A percentile compares a stretch with the other conserved stretches of the same genome.
Conservation (phyloP, 2,888 invertebrate genomes). For the Hydriomena furcata region DNA sequence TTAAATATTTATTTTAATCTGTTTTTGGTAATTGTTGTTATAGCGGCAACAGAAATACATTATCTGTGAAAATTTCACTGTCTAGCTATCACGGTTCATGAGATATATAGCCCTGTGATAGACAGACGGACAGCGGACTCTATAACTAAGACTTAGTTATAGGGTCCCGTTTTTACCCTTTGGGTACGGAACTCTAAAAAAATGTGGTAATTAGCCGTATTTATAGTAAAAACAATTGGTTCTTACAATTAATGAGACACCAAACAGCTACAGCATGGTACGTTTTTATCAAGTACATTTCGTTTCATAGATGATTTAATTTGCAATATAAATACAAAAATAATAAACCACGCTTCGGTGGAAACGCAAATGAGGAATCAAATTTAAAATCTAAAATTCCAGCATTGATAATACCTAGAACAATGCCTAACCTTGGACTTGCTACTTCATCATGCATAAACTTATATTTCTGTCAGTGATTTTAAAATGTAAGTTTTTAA, state of each 20-base stretch:
- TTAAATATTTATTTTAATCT: no score
- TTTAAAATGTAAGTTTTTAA: constrained; percentile 1
- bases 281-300: background rate
- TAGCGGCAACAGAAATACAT: no score
- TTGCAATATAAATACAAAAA: background rate
- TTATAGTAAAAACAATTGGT: background rate
- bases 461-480: background rate
- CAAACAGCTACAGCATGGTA: background rate
- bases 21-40: no score
- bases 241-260: constrained; percentile 5
- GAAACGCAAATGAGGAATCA: background rate
- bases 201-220: background rate
- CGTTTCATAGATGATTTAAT: background rate
- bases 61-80: no score
- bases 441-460: no score
- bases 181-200: no score
- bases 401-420: background rate
- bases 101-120: no score
- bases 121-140: no score
- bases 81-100: no score
- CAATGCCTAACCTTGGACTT: no score
- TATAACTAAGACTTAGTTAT: no score
- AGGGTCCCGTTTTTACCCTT: no score
- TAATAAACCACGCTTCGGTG: background rate
- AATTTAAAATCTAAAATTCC: background rate